Base-by-base conservation (phyloP, 1,140 invertebrate species). In the Camponotus vicinus region DNA sequence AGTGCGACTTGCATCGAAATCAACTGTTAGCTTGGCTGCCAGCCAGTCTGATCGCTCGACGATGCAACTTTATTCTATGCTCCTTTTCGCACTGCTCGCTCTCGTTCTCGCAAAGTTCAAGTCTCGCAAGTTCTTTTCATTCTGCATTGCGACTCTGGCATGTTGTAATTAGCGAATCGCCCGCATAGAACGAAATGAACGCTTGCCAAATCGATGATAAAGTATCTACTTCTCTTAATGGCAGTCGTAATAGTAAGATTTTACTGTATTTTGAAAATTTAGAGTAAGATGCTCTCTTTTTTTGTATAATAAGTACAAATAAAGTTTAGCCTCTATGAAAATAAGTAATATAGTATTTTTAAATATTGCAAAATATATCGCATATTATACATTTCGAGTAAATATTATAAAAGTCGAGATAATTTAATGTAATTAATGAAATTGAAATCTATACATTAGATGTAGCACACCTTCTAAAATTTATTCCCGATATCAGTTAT, bases 1-100 rank as follows among this genome's bases (percentile, higher is more conserved):
- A 61, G 49, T 64, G 76, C 9, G n/a, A 71, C 57, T 82, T 52
- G 87, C 57, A 79, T 89, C 59, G 88, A 87, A 87, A 89, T 89
- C 75, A 85, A 89, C 88, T 79, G 70, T 34, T 15, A 42, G 21
- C 32, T 88, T 89, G 89, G 85, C 89, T 64, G 40, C 52, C 49
- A 59, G 88, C 89, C 88, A 90, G 85, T 63, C 59, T 45, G 69
- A 18, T 76, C 76, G n/a, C n/a, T 88, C 69, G 69, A 49, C 63
- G 34, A 85, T 85, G 42, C 70, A 42, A 84, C 79, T 86, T 86
- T 21, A 42, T 70, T 63, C 64, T 4, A 63, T 8, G 70, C 27
- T 67, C 21, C 42, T 49, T 63, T 78, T 71, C 64, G 55, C 5
- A 0, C 2, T 40, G 49, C 18, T 21, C n/a, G 8, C 18, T 79